A percentile compares a stretch with the other conserved stretches of the same genome.
Conservation (phyloP, 2,113 vertebrate genomes). For the Heterochromis multidens region DNA sequence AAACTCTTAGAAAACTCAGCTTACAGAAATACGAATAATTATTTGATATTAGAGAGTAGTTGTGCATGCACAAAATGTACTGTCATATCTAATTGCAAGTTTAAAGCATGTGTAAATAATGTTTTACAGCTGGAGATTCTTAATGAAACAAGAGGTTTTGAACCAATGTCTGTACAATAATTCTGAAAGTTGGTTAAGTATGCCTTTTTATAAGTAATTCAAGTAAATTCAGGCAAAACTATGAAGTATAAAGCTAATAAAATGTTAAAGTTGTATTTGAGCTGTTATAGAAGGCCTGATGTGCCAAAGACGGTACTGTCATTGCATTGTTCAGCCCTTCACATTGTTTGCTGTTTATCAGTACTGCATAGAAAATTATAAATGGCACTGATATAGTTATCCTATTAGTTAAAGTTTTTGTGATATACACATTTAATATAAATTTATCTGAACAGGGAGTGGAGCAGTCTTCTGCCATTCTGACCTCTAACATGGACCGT, state of each 20-base stretch:
- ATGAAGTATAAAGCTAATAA: not conserved
- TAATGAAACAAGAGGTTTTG: not conserved
- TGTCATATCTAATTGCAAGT: not conserved
- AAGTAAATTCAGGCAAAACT: not conserved
- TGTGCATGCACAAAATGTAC: no score
- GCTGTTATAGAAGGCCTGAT: not conserved
- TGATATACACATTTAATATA: not conserved
- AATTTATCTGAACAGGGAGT: slow-evolving; percentile 39
- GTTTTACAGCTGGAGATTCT: not conserved
- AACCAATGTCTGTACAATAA: not conserved
- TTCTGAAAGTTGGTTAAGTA: not conserved
- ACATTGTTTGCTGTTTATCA: not conserved
- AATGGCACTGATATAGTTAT: not conserved
- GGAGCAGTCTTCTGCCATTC: slow-evolving; percentile 4
- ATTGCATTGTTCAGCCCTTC: not conserved
- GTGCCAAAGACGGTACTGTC: not conserved
- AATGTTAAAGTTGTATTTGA: not conserved
- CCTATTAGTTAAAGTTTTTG: not conserved
- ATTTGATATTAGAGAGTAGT: no score
- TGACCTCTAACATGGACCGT: slow-evolving; percentile 40
- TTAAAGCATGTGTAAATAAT: not conserved
- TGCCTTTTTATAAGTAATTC: not conserved
- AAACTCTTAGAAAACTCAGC: no score
- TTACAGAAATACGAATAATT: no score
- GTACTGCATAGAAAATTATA: not conserved